phyloP scores from a whole-genome alignment of 2,113 vertebrate genomes.

The Centropus bengalensis region DNA sequence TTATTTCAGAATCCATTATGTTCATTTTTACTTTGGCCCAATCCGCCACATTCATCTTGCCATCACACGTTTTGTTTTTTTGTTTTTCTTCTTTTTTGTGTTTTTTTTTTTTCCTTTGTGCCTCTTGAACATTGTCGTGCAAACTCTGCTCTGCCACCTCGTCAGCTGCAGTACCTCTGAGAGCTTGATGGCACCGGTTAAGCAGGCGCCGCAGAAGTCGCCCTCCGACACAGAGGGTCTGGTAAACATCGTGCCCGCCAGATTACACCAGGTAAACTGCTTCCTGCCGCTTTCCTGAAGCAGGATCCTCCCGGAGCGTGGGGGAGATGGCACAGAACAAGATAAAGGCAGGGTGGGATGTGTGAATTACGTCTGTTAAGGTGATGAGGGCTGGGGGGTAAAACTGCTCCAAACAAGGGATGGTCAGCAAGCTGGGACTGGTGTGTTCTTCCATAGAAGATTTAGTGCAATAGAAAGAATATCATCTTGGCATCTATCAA shows the following conservation, averaged over 20 bases:
- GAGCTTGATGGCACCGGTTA: conserved; percentile 86
- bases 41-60: conserved; percentile 47
- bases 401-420: not conserved
- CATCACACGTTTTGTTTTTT: conserved; percentile 54
- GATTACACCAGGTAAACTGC: conserved; percentile 90
- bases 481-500: accelerated
- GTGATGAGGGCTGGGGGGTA: not conserved
- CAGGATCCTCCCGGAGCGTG: not conserved
- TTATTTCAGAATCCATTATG: conserved; percentile 4
- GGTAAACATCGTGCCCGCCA: conserved; percentile 84
- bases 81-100: conserved; percentile 15
- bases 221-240: conserved; percentile 88
- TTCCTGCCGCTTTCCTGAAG: not conserved
- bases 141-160: conserved; percentile 69
- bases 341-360: conserved; percentile 10
- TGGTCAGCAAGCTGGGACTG: not conserved
- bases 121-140: conserved; percentile 73
- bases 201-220: conserved; percentile 87
- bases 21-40: conserved; percentile 61
- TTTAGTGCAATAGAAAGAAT: not conserved
- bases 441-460: not conserved
- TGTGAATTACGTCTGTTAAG: not conserved
- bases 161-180: conserved; percentile 90
- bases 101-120: conserved; percentile 1
- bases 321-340: not conserved